Evolutionary conservation across 92 coral and sea anemone species (phyloP).

Genomic region (Parazoanthus atlanticus): DNA sequence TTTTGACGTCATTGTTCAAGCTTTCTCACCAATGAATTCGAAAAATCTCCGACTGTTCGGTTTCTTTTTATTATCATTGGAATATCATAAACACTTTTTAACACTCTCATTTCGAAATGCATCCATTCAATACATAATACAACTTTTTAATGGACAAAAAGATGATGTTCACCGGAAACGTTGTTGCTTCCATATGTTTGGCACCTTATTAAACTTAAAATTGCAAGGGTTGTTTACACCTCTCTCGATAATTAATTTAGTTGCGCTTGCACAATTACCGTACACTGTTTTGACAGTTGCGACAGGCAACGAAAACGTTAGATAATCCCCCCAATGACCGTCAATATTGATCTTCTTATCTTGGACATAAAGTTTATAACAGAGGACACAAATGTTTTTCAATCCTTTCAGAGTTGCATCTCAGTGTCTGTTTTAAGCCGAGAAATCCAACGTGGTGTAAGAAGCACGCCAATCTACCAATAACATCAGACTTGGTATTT

Average conservation of each 20-base stretch:
- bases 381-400: conserved; percentile 16
- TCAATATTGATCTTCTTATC: conserved; percentile 32
- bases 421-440: too few relatives aligned
- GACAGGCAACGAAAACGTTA: conserved; percentile 14
- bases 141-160: too few relatives aligned
- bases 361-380: conserved; percentile 1
- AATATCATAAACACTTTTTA: too few relatives aligned
- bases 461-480: background rate
- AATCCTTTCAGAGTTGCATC: conserved; percentile 9
- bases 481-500: too few relatives aligned
- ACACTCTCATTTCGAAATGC: too few relatives aligned
- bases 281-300: conserved; percentile 29
- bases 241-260: too few relatives aligned
- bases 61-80: too few relatives aligned
- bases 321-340: background rate
- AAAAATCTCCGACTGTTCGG: too few relatives aligned
- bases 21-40: background rate
- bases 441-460: background rate
- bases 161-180: background rate
- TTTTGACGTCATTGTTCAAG: background rate
- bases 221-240: background rate
- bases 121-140: too few relatives aligned
- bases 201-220: too few relatives aligned
- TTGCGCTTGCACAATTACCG: background rate
- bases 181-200: background rate